These are phyloP conservation scores for Charanyca ferruginea DNA, from an alignment of 2,888 invertebrate genomes.

Conservation along the genomic window DNA sequence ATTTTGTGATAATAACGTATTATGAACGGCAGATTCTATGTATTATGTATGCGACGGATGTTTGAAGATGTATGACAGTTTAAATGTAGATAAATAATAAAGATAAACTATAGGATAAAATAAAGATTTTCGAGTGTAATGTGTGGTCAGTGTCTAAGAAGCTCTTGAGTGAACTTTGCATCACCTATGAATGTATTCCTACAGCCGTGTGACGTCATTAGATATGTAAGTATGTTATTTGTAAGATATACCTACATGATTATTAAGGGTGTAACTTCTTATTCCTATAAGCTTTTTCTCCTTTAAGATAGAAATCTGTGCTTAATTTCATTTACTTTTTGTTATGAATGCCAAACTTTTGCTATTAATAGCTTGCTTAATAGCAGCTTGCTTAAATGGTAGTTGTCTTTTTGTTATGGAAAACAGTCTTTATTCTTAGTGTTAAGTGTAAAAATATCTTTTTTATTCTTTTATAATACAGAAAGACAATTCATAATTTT, in stretches of 20 bases:
- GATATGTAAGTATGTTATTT: background rate
- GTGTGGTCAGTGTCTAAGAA: conserved; percentile 17
- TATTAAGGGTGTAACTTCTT: conserved; percentile 41
- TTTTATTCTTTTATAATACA: no score
- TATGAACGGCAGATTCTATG: conserved; percentile 32
- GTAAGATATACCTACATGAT: background rate
- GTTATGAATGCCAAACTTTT: conserved; percentile 1
- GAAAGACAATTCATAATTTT: conserved; percentile 48
- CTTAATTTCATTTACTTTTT: conserved; percentile 29
- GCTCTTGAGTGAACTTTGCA: conserved; percentile 5
- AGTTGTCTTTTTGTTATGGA: conserved; percentile 60
- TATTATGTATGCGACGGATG: conserved; percentile 37
- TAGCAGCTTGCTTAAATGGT: conserved; percentile 30
- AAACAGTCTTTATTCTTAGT: conserved; percentile 44
- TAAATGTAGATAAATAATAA: conserved; percentile 48
- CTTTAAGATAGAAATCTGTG: conserved; percentile 17
- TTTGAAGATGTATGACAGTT: conserved; percentile 39
- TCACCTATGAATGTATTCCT: background rate
- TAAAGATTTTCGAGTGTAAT: conserved; percentile 10
- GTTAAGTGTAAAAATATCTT: conserved; percentile 59
- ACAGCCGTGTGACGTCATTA: conserved; percentile 5
- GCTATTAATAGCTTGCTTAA: conserved; percentile 33
- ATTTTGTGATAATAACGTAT: conserved; percentile 52
- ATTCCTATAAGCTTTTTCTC: conserved; percentile 48
- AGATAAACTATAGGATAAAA: no score